Evolutionary conservation across 2,888 invertebrate species (phyloP).

Genomic region (Torymus texanus): DNA sequence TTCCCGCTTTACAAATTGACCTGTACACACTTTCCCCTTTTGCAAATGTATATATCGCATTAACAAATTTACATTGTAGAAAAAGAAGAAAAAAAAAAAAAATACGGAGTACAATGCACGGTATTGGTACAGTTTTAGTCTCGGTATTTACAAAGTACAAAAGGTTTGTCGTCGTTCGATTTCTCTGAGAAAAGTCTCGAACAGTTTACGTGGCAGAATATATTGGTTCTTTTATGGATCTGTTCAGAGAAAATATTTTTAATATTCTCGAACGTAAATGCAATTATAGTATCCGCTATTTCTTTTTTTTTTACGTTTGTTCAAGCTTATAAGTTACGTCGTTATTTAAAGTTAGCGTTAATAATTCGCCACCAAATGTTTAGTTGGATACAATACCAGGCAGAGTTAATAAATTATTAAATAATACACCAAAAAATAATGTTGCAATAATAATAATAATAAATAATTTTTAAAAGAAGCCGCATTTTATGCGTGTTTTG

Average conservation of each 20-base stretch:
- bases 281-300: background rate
- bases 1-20: slow-evolving; percentile 44
- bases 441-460: slow-evolving; percentile 24
- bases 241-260: slow-evolving; percentile 2
- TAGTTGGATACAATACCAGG: slow-evolving; percentile 19
- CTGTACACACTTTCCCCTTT: slow-evolving; percentile 46
- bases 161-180: slow-evolving; percentile 17
- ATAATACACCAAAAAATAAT: slow-evolving; percentile 18
- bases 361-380: slow-evolving; percentile 35
- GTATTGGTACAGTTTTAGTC: slow-evolving; percentile 24
- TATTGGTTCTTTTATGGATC: slow-evolving; percentile 29
- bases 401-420: slow-evolving; percentile 45
- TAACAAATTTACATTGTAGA: slow-evolving; percentile 54
- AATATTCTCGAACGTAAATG: slow-evolving; percentile 29
- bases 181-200: slow-evolving; percentile 7
- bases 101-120: slow-evolving; percentile 37
- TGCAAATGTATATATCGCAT: slow-evolving; percentile 22
- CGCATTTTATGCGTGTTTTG: slow-evolving; percentile 52
- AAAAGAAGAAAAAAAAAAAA: slow-evolving; percentile 25
- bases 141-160: slow-evolving; percentile 54
- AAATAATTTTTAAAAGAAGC: slow-evolving; percentile 42
- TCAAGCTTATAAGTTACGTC: slow-evolving; percentile 7
- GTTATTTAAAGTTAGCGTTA: slow-evolving; percentile 23
- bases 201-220: slow-evolving; percentile 24
- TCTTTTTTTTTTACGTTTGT: slow-evolving; percentile 4